Percentiles rank a stretch among this genome's conserved stretches.
Conservation (phyloP, 1,140 invertebrate species). For the Marisa cornuarietis region DNA sequence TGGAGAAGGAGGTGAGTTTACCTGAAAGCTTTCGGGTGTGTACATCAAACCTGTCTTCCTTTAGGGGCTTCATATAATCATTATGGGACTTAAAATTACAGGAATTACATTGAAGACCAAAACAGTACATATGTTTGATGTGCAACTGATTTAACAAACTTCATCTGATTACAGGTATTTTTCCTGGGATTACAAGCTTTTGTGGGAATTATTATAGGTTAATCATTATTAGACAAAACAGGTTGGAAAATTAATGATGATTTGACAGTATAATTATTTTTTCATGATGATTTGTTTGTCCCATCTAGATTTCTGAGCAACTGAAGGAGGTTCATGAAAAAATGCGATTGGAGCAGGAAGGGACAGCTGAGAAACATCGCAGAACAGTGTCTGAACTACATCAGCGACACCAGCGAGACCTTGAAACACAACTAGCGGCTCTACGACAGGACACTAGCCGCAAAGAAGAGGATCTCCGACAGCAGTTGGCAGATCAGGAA, state of each 20-base stretch:
- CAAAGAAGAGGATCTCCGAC: slow-evolving; percentile 48
- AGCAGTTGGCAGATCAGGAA: slow-evolving; percentile 46
- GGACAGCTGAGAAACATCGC: slow-evolving; percentile 46
- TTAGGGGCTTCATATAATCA: no score
- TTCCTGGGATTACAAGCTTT: no score
- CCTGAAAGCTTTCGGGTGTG: no score
- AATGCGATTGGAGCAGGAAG: slow-evolving; percentile 40
- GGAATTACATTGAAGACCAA: not conserved
- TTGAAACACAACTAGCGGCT: slow-evolving; percentile 41
- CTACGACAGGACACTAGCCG: slow-evolving; percentile 39
- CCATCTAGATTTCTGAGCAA: slow-evolving; percentile 51
- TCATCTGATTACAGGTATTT: not conserved
- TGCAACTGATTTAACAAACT: not conserved
- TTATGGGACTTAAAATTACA: no score
- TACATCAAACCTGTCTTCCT: no score
- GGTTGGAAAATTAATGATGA: no score
- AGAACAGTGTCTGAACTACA: slow-evolving; percentile 51
- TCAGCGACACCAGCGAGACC: slow-evolving; percentile 46
- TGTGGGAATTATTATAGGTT: no score
- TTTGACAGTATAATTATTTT: not conserved
- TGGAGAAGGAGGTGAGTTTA: slow-evolving; percentile 56
- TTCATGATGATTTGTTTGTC: not conserved
- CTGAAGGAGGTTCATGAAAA: slow-evolving; percentile 47
- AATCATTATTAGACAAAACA: no score
- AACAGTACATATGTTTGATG: not conserved